Evolutionary conservation across 2,113 vertebrate genomes (phyloP).

Genomic region (Malurus elegans): DNA sequence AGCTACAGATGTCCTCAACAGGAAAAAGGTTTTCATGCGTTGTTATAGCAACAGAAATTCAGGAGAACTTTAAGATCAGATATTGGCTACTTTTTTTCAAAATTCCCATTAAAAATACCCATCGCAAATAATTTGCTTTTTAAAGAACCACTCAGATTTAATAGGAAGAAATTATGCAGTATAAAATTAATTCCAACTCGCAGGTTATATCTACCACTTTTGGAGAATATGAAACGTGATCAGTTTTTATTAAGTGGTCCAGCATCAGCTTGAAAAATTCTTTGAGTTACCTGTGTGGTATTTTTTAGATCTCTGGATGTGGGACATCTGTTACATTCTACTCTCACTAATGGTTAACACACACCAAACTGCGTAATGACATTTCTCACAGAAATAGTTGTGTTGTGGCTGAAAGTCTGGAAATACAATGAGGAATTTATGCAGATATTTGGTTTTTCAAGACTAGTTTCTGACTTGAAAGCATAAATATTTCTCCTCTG

Average conservation of each 20-base stretch:
- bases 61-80: constrained; percentile 68
- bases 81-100: constrained; percentile 41
- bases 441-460: not conserved
- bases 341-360: not conserved
- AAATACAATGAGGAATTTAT: not conserved
- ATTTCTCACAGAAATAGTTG: not conserved
- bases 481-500: not conserved
- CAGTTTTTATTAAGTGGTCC: not conserved
- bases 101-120: constrained; percentile 20
- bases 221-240: not conserved
- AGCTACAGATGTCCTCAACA: constrained; percentile 74
- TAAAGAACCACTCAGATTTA: not conserved
- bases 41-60: constrained; percentile 78
- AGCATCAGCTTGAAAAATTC: not conserved
- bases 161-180: not conserved
- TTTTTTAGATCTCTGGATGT: not conserved
- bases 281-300: not conserved
- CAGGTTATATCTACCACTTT: not conserved
- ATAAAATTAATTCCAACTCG: not conserved
- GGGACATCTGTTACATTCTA: not conserved
- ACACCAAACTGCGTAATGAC: not conserved
- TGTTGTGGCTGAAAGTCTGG: not conserved
- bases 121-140: not conserved
- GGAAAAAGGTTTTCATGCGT: constrained; percentile 72
- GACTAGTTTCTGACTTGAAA: not conserved